These are phyloP conservation scores for Acyrthosiphon pisum DNA, from an alignment of 1,140 invertebrate species.

Conservation along the genomic window DNA sequence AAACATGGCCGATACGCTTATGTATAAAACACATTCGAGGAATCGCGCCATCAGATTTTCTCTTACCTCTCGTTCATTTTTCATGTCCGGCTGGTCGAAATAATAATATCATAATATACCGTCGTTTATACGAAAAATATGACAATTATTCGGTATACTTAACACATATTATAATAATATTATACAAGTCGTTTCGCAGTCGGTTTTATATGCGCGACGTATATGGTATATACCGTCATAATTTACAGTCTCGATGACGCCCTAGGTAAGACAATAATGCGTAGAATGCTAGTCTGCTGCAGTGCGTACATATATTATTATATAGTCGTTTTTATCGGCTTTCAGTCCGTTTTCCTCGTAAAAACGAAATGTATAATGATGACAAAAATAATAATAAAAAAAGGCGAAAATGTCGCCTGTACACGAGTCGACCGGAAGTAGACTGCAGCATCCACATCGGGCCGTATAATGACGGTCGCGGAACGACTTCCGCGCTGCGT, in stretches of 20 bases:
- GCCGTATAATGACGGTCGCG: background rate
- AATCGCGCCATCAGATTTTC: too few relatives aligned
- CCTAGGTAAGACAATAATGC: constrained; percentile 14
- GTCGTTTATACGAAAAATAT: too few relatives aligned
- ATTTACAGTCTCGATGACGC: background rate
- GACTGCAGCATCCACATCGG: background rate
- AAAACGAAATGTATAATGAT: background rate
- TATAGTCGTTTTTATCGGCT: background rate
- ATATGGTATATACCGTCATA: too few relatives aligned
- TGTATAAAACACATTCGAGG: background rate
- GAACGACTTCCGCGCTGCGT: background rate
- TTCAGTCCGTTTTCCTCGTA: background rate
- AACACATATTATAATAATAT: background rate
- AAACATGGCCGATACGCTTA: too few relatives aligned
- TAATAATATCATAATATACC: too few relatives aligned
- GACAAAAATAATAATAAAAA: background rate
- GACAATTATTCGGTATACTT: background rate
- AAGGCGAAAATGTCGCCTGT: background rate
- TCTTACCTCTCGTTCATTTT: background rate
- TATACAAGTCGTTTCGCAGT: background rate
- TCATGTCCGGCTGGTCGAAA: background rate
- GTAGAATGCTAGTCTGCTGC: background rate
- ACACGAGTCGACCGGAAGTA: background rate
- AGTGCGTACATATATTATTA: background rate
- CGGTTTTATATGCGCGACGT: background rate